These are phyloP conservation scores for Noctilio leporinus DNA, from an alignment of 2,113 vertebrate species.

Conservation along the genomic window DNA sequence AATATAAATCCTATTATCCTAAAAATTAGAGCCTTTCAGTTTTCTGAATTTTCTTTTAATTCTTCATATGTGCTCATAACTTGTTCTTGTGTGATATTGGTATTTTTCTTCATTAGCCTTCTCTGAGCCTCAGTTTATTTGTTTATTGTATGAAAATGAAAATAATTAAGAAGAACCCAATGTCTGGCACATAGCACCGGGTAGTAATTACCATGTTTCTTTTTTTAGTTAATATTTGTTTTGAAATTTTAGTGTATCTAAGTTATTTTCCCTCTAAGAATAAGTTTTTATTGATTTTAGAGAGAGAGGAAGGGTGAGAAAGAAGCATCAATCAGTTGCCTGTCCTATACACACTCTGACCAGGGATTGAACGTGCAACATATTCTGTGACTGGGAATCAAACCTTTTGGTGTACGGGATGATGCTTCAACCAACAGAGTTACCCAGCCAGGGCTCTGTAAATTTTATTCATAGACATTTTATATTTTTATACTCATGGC, in stretches of 20 bases:
- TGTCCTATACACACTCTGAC: no score
- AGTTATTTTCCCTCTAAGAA: no score
- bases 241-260: background rate
- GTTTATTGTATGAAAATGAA: background rate
- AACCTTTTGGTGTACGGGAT: no score
- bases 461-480: background rate
- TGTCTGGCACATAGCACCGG: background rate
- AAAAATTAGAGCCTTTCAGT: background rate
- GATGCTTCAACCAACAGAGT: no score
- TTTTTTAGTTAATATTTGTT: background rate
- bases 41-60: background rate
- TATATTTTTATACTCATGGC: background rate
- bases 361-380: no score
- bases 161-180: background rate
- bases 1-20: background rate
- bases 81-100: background rate
- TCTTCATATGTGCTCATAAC: background rate
- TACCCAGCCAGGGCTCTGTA: background rate
- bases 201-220: background rate
- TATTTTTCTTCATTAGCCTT: background rate
- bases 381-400: no score
- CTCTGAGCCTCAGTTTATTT: background rate
- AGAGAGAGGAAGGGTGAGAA: no score
- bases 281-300: no score
- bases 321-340: no score